Base-by-base conservation (phyloP, 2,888 invertebrate genomes). In the Dermolepida albohirtum region DNA sequence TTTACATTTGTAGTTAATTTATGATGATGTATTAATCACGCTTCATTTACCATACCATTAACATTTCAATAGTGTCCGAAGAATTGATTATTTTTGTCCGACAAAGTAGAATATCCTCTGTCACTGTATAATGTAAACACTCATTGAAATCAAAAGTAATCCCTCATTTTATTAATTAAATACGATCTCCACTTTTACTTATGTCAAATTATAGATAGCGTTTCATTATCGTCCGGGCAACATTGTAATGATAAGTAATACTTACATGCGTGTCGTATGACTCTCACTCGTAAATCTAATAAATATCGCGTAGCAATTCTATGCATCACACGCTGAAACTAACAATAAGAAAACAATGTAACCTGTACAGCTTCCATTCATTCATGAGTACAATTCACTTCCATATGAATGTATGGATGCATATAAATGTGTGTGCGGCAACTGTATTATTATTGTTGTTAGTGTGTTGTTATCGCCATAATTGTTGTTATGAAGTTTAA, bases 281-380 rank as follows among this genome's bases (percentile, higher is more conserved):
- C 47, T 44, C 17, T 54, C 39, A 54, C 54, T 54, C 17, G 14
- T 27, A 47, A 47, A 62, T 62, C 47, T 47, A 62, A 62, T 62
- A 62, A 62, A 62, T 62, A 62, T 47, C 47, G 59, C 47, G 8
- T 34, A 16, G 44, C 59, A 14, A 12, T 40, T 22, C 34, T 34
- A 11, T 62, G 11, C 17, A 16, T 29, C 29, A 34, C 59, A 47
- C 47, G 47, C 34, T 34, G 34, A 29, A 49, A 34, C 59, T 16
- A 8, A 34, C 59, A 62, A 62, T 62, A 62, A 62, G 59, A 62
- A 14, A 62, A 62, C 59, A 62, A 62, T 62, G 59, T 62, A 62
- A 43, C 43, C 43, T n/a, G 44, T 27, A 16, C 59, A 47, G 34
- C 59, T 29, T 47, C 59, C 59, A 62, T 62, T 62, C 59, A 62